A percentile compares a stretch with the other conserved stretches of the same genome.
phyloP scores from a whole-genome alignment of 2,113 vertebrate species.

The Rhabdomys dilectus region DNA sequence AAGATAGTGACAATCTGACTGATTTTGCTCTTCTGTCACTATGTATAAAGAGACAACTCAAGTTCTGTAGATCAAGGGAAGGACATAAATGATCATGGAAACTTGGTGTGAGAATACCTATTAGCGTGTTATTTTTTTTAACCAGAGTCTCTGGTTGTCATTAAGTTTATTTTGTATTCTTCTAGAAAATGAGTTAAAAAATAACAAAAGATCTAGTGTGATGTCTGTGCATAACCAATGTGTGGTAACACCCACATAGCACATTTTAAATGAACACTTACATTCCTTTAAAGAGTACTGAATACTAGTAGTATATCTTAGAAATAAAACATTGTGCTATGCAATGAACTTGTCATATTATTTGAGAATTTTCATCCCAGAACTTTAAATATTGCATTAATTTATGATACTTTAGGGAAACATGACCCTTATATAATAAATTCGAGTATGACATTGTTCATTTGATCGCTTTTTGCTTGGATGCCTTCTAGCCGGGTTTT shows the following conservation, averaged over 20 bases:
- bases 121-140: background rate
- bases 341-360: background rate
- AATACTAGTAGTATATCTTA: background rate
- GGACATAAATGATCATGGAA: background rate
- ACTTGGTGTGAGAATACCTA: background rate
- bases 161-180: slow-evolving; percentile 14
- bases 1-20: background rate
- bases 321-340: background rate
- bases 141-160: background rate
- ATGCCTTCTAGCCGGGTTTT: background rate
- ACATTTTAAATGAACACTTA: background rate
- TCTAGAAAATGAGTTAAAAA: background rate
- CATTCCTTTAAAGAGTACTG: background rate
- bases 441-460: background rate
- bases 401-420: background rate
- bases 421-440: background rate
- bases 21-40: background rate
- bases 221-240: background rate
- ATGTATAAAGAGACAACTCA: background rate
- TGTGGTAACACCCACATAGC: background rate
- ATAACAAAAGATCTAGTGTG: background rate
- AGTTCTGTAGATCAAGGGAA: background rate
- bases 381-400: slow-evolving; percentile 35
- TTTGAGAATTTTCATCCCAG: background rate
- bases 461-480: background rate